phyloP scores from a whole-genome alignment of 2,888 invertebrate species.

The Candidula unifasciata region DNA sequence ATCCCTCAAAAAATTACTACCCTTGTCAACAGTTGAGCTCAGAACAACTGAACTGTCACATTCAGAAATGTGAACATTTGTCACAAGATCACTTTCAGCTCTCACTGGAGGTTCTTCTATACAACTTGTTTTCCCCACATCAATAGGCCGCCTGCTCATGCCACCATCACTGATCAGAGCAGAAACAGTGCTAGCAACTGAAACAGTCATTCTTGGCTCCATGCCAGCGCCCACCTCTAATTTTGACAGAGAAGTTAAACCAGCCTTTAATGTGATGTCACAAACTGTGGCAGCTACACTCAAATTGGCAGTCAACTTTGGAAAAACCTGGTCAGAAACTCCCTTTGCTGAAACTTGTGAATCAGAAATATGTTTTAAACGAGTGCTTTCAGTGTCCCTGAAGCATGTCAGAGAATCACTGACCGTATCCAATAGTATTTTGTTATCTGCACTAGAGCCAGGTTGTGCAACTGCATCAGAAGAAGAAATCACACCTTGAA shows the following conservation, averaged over 20 bases:
- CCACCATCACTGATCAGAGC: too few relatives aligned
- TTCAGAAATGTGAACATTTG: neutral
- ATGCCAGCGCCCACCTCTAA: neutral
- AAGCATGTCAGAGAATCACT: neutral
- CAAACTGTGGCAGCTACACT: neutral
- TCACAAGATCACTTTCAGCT: neutral
- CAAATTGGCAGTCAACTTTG: neutral
- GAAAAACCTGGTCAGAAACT: neutral
- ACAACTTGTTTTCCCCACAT: neutral
- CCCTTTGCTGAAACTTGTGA: neutral
- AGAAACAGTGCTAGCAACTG: neutral
- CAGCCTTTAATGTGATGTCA: neutral
- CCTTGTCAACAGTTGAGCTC: neutral
- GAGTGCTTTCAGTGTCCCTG: neutral
- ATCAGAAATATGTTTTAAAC: neutral
- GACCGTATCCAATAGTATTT: neutral
- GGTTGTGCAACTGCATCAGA: too few relatives aligned
- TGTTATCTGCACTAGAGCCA: neutral
- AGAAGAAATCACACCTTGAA: neutral
- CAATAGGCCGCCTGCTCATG: neutral
- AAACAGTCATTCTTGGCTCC: neutral
- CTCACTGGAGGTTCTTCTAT: neutral
- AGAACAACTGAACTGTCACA: neutral
- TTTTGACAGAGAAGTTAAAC: neutral
- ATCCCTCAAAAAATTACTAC: too few relatives aligned